phyloP scores from a whole-genome alignment of 1,140 invertebrate genomes.

The Aethina tumida region DNA sequence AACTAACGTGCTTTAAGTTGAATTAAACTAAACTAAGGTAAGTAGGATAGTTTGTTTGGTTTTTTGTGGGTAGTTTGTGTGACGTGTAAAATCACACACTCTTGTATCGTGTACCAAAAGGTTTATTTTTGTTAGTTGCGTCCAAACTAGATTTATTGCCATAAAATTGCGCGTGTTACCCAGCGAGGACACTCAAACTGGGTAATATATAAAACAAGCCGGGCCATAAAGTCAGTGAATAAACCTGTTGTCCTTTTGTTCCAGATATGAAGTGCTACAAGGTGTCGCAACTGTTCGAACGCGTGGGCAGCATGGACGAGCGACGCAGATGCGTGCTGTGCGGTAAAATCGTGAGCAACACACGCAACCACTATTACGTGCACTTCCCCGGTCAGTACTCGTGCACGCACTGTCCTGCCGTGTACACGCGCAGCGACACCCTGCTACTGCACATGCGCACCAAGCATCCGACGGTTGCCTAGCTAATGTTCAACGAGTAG shows the following conservation, averaged over 20 bases:
- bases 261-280: conserved; percentile 55
- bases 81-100: no score
- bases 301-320: conserved; percentile 50
- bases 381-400: conserved; percentile 55
- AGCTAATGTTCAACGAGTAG: conserved; percentile 27
- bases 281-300: conserved; percentile 56
- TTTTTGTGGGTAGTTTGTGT: no score
- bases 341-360: conserved; percentile 57
- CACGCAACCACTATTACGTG: conserved; percentile 57
- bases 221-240: no score
- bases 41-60: no score
- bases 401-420: conserved; percentile 50
- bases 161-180: no score
- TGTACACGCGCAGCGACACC: conserved; percentile 54
- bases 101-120: no score
- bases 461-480: conserved; percentile 45
- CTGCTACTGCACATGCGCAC: conserved; percentile 51
- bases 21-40: no score
- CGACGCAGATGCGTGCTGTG: conserved; percentile 52
- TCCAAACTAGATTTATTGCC: no score
- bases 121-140: no score
- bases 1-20: conserved; percentile 6
- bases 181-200: no score
- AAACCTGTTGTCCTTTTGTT: conserved; percentile 51
- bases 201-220: no score